A percentile compares a stretch with the other conserved stretches of the same genome.
Conservation (phyloP, 2,888 invertebrate species). For the Lamellibrachia satsuma region DNA sequence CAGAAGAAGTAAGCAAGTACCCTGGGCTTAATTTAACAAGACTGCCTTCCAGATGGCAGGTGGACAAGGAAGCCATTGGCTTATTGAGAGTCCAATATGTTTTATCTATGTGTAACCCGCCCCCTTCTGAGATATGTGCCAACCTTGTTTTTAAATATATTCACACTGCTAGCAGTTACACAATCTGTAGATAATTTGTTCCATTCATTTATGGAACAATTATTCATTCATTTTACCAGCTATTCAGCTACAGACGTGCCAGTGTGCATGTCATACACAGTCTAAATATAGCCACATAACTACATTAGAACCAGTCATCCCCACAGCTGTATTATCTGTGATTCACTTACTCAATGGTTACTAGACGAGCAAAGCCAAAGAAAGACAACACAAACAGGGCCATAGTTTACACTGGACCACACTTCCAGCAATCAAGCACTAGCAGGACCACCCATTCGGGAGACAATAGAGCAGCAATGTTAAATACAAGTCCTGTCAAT, state of each 20-base stretch:
- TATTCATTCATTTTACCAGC: background rate
- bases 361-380: background rate
- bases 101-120: no score
- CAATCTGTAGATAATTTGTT: no score
- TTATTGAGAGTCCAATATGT: no score
- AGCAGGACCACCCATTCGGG: background rate
- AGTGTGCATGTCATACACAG: background rate
- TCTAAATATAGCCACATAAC: slow-evolving; percentile 17
- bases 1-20: no score
- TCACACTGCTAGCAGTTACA: no score
- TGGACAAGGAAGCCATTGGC: no score
- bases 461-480: background rate
- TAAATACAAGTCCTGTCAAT: background rate
- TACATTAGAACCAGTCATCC: background rate
- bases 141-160: no score
- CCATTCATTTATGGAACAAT: no score
- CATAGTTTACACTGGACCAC: background rate
- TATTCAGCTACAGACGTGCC: background rate
- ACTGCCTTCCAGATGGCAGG: no score
- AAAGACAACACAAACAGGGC: background rate
- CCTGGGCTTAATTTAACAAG: no score
- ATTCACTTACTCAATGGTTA: background rate
- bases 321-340: background rate
- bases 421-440: background rate
- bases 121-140: no score